Conservation (phyloP, 2,888 invertebrate species). For the Andrena hattorfiana region DNA sequence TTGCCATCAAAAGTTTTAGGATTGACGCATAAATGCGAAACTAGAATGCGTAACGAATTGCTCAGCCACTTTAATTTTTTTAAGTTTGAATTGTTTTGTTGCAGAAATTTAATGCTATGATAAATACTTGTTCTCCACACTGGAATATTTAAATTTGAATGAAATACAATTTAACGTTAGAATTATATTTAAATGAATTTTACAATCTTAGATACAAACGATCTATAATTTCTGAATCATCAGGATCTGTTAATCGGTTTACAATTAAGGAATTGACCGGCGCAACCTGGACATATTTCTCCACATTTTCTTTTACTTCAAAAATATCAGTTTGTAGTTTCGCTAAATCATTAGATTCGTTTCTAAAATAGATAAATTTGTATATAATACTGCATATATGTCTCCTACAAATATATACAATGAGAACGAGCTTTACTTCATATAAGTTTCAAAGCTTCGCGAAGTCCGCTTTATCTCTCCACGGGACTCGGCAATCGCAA, state of each 20-base stretch:
- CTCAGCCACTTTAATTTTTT: conserved; percentile 12
- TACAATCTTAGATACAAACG: conserved; percentile 39
- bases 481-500: not conserved
- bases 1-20: conserved; percentile 27
- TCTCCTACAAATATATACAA: not conserved
- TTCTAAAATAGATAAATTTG: conserved; percentile 37
- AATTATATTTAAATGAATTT: not conserved
- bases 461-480: not conserved
- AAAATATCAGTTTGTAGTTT: conserved; percentile 41
- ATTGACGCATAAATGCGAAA: not conserved
- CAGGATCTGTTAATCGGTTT: conserved; percentile 34
- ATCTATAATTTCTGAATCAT: conserved; percentile 48
- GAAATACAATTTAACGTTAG: not conserved
- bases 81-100: conserved; percentile 11
- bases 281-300: not conserved
- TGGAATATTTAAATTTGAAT: conserved; percentile 35
- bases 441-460: conserved; percentile 10
- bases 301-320: conserved; percentile 32
- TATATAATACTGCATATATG: not conserved
- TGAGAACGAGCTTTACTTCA: conserved; percentile 40
- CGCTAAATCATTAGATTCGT: conserved; percentile 12
- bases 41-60: conserved; percentile 19
- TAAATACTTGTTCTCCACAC: conserved; percentile 52
- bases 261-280: conserved; percentile 13
- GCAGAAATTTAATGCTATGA: conserved; percentile 28